Conservation (phyloP, 2,888 invertebrate genomes). For the Atrina japonica region DNA sequence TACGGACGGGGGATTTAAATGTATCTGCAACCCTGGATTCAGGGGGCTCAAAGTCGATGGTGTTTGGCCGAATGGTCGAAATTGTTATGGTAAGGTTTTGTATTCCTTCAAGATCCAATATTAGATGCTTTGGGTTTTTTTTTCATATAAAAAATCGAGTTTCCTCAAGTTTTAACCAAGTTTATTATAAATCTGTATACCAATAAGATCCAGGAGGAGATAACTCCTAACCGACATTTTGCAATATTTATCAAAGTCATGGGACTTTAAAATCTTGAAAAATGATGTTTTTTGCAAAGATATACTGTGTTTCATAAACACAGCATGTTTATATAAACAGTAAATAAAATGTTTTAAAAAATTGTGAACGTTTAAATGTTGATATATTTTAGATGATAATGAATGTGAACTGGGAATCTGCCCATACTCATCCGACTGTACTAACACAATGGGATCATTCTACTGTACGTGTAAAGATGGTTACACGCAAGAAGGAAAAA, state of each 20-base stretch:
- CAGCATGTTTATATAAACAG: too few species aligned
- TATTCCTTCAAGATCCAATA: too few species aligned
- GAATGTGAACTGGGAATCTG: constrained; percentile 62
- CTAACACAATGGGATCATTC: constrained; percentile 69
- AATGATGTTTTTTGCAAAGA: too few species aligned
- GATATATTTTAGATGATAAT: constrained; percentile 60
- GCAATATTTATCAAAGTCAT: too few species aligned
- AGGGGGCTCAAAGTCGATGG: constrained; percentile 66
- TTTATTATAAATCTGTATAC: neutral
- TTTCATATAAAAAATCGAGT: too few species aligned
- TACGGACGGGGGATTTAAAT: constrained; percentile 93
- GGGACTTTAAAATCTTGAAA: too few species aligned
- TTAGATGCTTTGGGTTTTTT: too few species aligned
- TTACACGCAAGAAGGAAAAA: constrained; percentile 54
- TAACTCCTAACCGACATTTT: too few species aligned
- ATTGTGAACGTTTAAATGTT: too few species aligned
- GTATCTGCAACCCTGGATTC: constrained; percentile 86
- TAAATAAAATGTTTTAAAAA: too few species aligned
- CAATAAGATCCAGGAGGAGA: too few species aligned
- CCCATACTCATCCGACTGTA: constrained; percentile 65
- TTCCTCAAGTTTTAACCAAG: neutral
- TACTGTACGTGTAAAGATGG: constrained; percentile 71
- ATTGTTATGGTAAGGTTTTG: constrained; percentile 70
- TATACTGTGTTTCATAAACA: too few species aligned
- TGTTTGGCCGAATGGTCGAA: constrained; percentile 66